These are phyloP conservation scores for Drosophila ustulata DNA, from an alignment of 2,888 invertebrate genomes.

Conservation along the genomic window DNA sequence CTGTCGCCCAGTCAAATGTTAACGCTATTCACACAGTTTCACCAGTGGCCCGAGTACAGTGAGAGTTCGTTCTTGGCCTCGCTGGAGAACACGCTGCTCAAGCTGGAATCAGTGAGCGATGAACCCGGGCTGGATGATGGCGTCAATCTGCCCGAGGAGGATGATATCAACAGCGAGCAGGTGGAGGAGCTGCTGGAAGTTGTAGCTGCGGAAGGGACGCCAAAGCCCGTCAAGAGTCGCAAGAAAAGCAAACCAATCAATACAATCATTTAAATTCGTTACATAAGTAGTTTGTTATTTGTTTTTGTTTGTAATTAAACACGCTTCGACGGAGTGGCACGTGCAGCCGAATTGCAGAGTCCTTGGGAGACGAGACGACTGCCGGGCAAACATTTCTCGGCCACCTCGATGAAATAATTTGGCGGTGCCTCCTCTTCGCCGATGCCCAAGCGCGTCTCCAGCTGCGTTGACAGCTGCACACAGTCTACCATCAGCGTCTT, in stretches of 20 bases:
- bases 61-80: conserved; percentile 88
- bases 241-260: conserved; percentile 38
- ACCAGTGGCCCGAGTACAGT: conserved; percentile 88
- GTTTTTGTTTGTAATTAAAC: conserved; percentile 39
- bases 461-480: conserved; percentile 79
- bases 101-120: conserved; percentile 85
- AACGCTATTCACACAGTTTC: conserved; percentile 88
- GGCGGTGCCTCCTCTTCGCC: conserved; percentile 50
- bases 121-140: conserved; percentile 71
- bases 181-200: conserved; percentile 48
- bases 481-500: conserved; percentile 87
- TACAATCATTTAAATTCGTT: conserved; percentile 21
- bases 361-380: conserved; percentile 73
- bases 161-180: conserved; percentile 65
- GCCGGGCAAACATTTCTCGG: conserved; percentile 78
- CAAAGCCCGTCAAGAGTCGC: conserved; percentile 26
- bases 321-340: conserved; percentile 7
- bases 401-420: conserved; percentile 63
- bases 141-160: conserved; percentile 77
- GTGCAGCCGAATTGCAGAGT: conserved; percentile 54
- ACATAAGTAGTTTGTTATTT: conserved; percentile 29
- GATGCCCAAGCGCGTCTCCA: conserved; percentile 83
- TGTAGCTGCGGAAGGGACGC: conserved; percentile 11
- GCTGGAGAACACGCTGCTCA: conserved; percentile 88
- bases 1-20: conserved; percentile 88